A percentile compares a stretch with the other conserved stretches of the same genome.
phyloP scores from a whole-genome alignment of 2,888 invertebrate species.

The Phyto melanocephala region DNA sequence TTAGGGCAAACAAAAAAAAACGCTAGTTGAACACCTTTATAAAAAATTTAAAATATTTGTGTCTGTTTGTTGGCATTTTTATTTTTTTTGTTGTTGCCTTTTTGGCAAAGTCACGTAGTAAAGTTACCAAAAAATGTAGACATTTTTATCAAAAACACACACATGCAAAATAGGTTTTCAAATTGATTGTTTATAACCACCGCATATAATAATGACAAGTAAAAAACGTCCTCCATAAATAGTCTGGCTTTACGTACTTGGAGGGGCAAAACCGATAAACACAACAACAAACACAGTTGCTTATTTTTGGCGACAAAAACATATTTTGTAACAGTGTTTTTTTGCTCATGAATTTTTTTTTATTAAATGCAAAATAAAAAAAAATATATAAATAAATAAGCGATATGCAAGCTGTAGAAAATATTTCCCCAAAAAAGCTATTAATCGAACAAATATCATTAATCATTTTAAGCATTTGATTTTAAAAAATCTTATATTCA shows the following conservation, averaged over 20 bases:
- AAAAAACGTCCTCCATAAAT: conserved; percentile 16
- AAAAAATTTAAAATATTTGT: neutral
- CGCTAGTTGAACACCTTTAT: neutral
- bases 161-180: conserved; percentile 25
- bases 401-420: too few relatives aligned
- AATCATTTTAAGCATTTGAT: too few relatives aligned
- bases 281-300: neutral
- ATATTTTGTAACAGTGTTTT: neutral
- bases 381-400: too few relatives aligned
- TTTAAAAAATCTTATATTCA: too few relatives aligned
- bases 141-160: neutral
- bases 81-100: neutral
- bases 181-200: conserved; percentile 61
- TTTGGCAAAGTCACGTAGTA: conserved; percentile 57
- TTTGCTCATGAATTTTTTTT: too few relatives aligned
- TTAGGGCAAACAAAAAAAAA: neutral
- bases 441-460: too few relatives aligned
- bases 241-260: neutral
- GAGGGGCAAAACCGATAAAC: neutral
- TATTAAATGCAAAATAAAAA: too few relatives aligned
- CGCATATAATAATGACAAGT: conserved; percentile 58
- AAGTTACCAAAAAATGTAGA: conserved; percentile 5
- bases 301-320: neutral
- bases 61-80: neutral
- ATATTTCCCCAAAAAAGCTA: too few relatives aligned